Evolutionary conservation across 2,113 vertebrate species (phyloP).

Genomic region (Microcebus tavaratra): DNA sequence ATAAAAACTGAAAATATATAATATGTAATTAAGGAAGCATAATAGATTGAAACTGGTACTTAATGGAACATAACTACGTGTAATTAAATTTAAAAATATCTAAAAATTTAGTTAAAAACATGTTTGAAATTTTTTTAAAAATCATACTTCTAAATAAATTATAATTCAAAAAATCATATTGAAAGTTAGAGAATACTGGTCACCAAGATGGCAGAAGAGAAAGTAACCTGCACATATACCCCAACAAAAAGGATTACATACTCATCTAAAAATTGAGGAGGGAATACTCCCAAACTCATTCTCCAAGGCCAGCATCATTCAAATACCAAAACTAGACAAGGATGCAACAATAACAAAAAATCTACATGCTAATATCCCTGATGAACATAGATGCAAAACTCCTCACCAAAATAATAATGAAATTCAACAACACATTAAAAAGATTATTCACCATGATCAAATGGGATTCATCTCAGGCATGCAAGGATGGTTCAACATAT

Average conservation of each 20-base stretch:
- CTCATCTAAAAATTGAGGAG: neutral
- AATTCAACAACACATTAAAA: no score
- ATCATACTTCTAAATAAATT: neutral
- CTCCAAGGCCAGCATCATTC: no score
- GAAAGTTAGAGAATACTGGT: neutral
- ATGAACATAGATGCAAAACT: no score
- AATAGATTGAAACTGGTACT: neutral
- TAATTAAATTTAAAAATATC: neutral
- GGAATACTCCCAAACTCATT: no score
- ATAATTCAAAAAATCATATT: neutral
- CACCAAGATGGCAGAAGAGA: neutral
- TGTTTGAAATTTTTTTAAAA: neutral
- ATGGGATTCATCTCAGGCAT: no score
- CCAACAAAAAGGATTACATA: neutral
- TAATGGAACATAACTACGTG: neutral
- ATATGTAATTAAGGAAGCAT: neutral
- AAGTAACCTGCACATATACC: neutral
- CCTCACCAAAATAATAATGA: no score
- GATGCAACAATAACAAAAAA: no score
- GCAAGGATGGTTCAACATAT: no score
- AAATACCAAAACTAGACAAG: no score
- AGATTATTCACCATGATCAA: no score
- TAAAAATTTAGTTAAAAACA: neutral
- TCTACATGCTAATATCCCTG: no score
- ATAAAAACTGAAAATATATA: neutral